Evolutionary conservation across 2,113 vertebrate species (phyloP).

Genomic region (Urocolius indicus): DNA sequence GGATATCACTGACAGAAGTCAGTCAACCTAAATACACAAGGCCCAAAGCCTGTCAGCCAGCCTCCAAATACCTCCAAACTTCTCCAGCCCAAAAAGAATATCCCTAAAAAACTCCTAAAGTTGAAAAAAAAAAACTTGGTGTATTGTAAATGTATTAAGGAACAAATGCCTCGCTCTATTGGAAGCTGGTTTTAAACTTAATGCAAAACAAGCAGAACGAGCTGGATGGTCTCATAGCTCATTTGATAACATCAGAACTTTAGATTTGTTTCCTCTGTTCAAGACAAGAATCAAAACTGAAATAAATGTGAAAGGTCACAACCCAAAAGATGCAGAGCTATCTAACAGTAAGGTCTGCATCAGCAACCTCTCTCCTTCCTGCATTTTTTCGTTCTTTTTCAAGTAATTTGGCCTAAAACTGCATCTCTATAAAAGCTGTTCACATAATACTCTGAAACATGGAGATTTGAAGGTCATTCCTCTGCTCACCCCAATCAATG

Average conservation of each 20-base stretch:
- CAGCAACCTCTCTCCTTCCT: not conserved
- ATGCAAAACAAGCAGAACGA: constrained; percentile 34
- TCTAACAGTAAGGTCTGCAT: not conserved
- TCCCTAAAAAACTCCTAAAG: not conserved
- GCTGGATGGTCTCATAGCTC: constrained; percentile 1
- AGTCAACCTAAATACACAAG: not conserved
- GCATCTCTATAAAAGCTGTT: not conserved
- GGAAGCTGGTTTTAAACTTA: not conserved
- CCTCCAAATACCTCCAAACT: not conserved
- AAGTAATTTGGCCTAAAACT: not conserved
- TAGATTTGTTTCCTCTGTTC: not conserved
- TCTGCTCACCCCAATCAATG: not conserved
- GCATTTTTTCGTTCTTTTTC: not conserved
- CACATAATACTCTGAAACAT: not conserved
- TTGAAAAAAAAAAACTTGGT: not conserved
- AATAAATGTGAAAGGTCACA: not conserved
- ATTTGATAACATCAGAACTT: not conserved
- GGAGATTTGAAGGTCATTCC: not conserved
- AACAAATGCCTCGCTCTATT: not conserved
- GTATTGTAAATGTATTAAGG: not conserved
- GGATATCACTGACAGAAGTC: not conserved
- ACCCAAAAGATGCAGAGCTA: not conserved
- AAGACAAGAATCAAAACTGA: not conserved
- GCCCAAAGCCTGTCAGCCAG: not conserved
- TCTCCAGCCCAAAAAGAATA: not conserved